These are phyloP conservation scores for Drosophila neotestacea DNA, from an alignment of 2,888 invertebrate genomes.

Conservation along the genomic window DNA sequence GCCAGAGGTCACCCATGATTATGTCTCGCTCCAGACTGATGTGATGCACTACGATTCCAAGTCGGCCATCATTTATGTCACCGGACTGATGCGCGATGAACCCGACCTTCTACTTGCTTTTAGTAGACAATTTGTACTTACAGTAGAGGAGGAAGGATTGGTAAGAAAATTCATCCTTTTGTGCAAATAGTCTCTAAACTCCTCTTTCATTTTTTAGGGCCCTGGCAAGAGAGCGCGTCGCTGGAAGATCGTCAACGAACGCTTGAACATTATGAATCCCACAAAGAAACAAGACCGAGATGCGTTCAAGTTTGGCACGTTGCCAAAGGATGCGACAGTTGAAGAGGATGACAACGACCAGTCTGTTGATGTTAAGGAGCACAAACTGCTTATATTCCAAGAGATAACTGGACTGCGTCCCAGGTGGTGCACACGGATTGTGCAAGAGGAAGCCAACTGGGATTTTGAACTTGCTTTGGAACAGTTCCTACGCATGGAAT, in stretches of 20 bases:
- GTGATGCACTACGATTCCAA: constrained; percentile 56
- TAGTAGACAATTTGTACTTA: constrained; percentile 64
- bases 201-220: constrained; percentile 63
- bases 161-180: constrained; percentile 29
- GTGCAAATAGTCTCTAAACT: background rate
- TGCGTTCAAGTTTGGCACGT: constrained; percentile 69
- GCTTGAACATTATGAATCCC: constrained; percentile 76
- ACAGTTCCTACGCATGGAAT: constrained; percentile 62
- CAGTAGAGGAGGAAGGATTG: constrained; percentile 32
- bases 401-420: constrained; percentile 78
- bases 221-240: constrained; percentile 51
- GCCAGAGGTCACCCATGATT: constrained; percentile 74
- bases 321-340: background rate
- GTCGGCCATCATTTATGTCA: constrained; percentile 47
- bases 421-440: constrained; percentile 80
- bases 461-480: constrained; percentile 69
- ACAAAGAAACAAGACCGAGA: constrained; percentile 52
- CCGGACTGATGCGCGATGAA: constrained; percentile 57
- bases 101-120: constrained; percentile 58
- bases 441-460: constrained; percentile 80
- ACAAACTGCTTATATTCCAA: constrained; percentile 76
- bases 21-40: constrained; percentile 75
- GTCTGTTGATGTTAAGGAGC: constrained; percentile 69
- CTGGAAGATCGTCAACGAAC: constrained; percentile 80
- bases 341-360: constrained; percentile 12